Conservation (phyloP, 2,888 invertebrate genomes). For the Hololepta plana region DNA sequence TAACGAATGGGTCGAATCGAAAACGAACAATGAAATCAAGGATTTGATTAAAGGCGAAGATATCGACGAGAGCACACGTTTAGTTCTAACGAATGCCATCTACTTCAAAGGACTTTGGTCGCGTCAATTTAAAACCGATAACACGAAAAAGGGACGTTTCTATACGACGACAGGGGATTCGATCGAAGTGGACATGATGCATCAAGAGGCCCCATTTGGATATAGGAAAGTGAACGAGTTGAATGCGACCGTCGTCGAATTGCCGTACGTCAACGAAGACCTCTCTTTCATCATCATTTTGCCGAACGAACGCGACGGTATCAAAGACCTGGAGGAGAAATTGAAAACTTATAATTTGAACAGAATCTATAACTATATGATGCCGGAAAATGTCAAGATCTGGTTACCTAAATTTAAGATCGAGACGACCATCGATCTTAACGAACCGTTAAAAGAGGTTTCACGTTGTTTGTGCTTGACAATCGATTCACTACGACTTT, state of each 20-base stretch:
- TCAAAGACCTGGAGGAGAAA: slow-evolving; percentile 9
- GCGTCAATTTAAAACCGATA: slow-evolving; percentile 11
- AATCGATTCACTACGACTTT: not conserved
- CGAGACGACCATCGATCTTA: slow-evolving; percentile 27
- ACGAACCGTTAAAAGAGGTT: slow-evolving; percentile 39
- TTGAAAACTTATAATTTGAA: no score
- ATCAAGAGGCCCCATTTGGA: slow-evolving; percentile 7
- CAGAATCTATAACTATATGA: no score
- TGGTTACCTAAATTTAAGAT: slow-evolving; percentile 13
- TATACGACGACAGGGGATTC: slow-evolving; percentile 11
- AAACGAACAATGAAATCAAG: slow-evolving; percentile 21
- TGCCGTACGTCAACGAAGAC: slow-evolving; percentile 14
- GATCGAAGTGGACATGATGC: slow-evolving; percentile 18
- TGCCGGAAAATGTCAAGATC: slow-evolving; percentile 9
- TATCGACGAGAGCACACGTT: slow-evolving; percentile 13
- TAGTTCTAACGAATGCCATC: slow-evolving; percentile 21
- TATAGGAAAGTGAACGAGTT: slow-evolving; percentile 14
- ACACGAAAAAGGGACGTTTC: slow-evolving; percentile 14
- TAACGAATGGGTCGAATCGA: slow-evolving; percentile 22
- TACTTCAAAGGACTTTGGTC: slow-evolving; percentile 21
- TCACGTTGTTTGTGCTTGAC: not conserved
- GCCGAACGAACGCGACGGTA: slow-evolving; percentile 11
- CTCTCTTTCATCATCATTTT: slow-evolving; percentile 12
- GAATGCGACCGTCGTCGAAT: slow-evolving; percentile 18
- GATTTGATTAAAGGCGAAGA: slow-evolving; percentile 14